A percentile compares a stretch with the other conserved stretches of the same genome.
phyloP scores from a whole-genome alignment of 2,888 invertebrate species.

The Cotesia congregata region DNA sequence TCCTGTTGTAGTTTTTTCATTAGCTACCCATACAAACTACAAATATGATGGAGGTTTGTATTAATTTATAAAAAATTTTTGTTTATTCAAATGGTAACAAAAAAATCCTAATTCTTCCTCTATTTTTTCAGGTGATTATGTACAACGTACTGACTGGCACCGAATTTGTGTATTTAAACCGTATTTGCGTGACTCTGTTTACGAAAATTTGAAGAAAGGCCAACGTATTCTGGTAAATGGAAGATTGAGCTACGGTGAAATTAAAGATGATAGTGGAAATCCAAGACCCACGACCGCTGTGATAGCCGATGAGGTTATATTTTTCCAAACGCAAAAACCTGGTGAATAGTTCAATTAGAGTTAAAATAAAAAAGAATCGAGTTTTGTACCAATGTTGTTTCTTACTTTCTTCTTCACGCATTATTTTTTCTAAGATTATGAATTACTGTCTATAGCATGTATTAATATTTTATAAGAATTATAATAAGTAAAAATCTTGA shows the following conservation, averaged over 20 bases:
- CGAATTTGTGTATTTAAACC: constrained; percentile 89
- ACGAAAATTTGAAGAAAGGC: constrained; percentile 87
- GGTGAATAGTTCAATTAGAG: neutral
- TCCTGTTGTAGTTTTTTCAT: constrained; percentile 89
- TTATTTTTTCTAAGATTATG: too few relatives aligned
- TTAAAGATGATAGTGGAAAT: constrained; percentile 83
- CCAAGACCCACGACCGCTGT: constrained; percentile 82
- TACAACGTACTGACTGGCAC: constrained; percentile 94
- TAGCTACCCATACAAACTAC: constrained; percentile 91
- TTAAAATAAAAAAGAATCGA: neutral
- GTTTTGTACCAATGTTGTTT: neutral
- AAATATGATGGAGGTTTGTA: constrained; percentile 72
- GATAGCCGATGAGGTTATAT: constrained; percentile 89
- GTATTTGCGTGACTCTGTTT: constrained; percentile 82
- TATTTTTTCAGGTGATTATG: constrained; percentile 78
- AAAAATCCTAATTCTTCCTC: neutral
- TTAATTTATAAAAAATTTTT: neutral
- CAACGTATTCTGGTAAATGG: constrained; percentile 88
- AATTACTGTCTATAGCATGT: too few relatives aligned
- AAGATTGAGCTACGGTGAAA: constrained; percentile 86
- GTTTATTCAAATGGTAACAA: too few relatives aligned
- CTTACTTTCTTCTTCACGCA: neutral
- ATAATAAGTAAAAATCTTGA: neutral
- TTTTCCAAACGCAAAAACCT: constrained; percentile 71
- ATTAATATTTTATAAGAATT: too few relatives aligned